Conservation (phyloP, 2,113 vertebrate species). For the Eurypyga helias region DNA sequence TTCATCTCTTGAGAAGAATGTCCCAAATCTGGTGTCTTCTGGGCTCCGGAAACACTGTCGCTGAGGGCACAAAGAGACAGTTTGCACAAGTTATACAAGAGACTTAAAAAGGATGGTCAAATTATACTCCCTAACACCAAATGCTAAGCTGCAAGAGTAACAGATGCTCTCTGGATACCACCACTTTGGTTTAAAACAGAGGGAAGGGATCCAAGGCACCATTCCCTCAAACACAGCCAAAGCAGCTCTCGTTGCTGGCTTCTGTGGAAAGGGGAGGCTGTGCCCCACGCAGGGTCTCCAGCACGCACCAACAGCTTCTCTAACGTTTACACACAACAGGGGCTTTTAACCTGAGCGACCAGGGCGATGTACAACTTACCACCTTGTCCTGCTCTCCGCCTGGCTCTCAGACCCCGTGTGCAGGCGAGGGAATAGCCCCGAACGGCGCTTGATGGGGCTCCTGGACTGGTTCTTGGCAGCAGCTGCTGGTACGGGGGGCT, state of each 20-base stretch:
- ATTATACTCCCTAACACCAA: background rate
- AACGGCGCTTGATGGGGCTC: constrained; percentile 92
- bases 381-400: constrained; percentile 80
- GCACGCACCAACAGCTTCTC: background rate
- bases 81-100: rapidly evolving
- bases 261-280: background rate
- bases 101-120: background rate
- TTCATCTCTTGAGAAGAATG: constrained; percentile 87
- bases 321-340: rapidly evolving
- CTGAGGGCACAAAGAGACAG: constrained; percentile 39
- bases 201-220: background rate
- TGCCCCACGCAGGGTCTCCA: background rate
- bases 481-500: constrained; percentile 82
- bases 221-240: rapidly evolving
- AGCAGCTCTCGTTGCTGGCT: background rate
- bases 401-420: constrained; percentile 89
- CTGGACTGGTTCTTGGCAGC: constrained; percentile 86
- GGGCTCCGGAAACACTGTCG: constrained; percentile 83
- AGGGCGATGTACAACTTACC: constrained; percentile 69
- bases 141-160: background rate
- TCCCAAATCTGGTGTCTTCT: constrained; percentile 84
- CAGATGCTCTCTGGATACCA: background rate
- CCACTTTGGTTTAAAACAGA: background rate
- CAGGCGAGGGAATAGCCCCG: constrained; percentile 90
- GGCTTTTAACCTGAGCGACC: background rate